These are phyloP conservation scores for Lepus americanus DNA, from an alignment of 2,113 vertebrate genomes.

Conservation along the genomic window DNA sequence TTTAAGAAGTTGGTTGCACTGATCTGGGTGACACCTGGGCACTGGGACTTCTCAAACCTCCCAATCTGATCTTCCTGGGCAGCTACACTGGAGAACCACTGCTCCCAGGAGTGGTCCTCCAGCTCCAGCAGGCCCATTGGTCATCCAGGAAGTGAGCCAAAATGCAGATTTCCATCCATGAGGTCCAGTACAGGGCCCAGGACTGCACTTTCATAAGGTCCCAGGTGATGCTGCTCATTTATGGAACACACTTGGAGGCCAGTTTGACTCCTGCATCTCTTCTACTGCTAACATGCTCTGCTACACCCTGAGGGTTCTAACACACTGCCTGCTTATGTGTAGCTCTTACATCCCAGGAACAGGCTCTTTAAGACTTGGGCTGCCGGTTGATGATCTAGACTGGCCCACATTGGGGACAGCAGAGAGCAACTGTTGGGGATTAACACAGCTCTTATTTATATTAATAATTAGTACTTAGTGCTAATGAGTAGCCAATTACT, in stretches of 20 bases:
- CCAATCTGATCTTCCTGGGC: neutral
- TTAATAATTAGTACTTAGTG: constrained; percentile 48
- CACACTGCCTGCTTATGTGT: neutral
- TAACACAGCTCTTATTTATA: neutral
- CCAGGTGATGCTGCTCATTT: neutral
- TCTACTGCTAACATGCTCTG: neutral
- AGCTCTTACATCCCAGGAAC: neutral
- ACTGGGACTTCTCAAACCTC: neutral
- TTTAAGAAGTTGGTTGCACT: neutral
- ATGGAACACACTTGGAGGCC: neutral
- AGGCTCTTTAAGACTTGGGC: neutral
- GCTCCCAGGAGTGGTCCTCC: neutral
- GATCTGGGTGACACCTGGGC: neutral
- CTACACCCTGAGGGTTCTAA: neutral
- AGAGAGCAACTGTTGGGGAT: neutral
- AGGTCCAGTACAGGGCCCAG: neutral
- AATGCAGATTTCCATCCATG: neutral
- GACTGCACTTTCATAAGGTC: neutral
- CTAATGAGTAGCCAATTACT: constrained; percentile 48
- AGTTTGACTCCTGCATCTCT: neutral
- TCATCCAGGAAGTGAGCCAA: neutral
- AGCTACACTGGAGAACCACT: neutral
- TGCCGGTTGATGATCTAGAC: neutral
- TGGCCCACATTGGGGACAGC: neutral
- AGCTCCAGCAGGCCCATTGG: neutral